Evolutionary conservation across 2,797 vertebrate species (phyloP).

Genomic region (Notoglanidium macrostoma): DNA sequence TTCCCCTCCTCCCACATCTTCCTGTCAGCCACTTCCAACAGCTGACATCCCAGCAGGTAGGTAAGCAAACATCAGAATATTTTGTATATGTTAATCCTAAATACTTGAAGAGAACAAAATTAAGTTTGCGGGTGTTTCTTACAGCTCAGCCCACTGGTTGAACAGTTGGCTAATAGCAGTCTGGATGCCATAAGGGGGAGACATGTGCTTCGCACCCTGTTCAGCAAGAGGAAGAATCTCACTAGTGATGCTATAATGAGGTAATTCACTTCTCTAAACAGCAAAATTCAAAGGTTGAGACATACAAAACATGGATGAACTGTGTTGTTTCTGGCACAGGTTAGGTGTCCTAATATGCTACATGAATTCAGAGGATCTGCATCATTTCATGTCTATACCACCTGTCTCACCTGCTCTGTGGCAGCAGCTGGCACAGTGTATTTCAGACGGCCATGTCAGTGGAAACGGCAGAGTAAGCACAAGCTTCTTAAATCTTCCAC

Average conservation of each 20-base stretch:
- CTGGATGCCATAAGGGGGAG: conserved; percentile 83
- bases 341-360: conserved; percentile 84
- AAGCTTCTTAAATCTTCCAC: not conserved
- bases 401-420: conserved; percentile 73
- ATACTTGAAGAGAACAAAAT: not conserved
- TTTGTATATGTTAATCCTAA: not conserved
- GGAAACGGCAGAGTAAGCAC: conserved; percentile 78
- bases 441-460: conserved; percentile 79
- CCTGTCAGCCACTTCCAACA: conserved; percentile 85
- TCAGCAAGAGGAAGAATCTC: conserved; percentile 74
- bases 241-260: conserved; percentile 76
- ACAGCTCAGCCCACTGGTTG: conserved; percentile 83
- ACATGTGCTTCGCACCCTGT: conserved; percentile 81
- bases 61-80: conserved; percentile 39
- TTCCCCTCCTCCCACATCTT: conserved; percentile 84
- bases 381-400: conserved; percentile 71
- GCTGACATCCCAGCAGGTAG: conserved; percentile 85
- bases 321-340: conserved; percentile 65
- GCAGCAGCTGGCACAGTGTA: conserved; percentile 81
- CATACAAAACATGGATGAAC: not conserved
- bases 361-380: conserved; percentile 80
- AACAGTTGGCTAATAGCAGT: conserved; percentile 79
- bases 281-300: not conserved
- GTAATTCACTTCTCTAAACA: conserved; percentile 61
- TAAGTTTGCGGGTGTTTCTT: not conserved